Base-by-base conservation (phyloP, 2,113 vertebrate species). In the Pedetes capensis region DNA sequence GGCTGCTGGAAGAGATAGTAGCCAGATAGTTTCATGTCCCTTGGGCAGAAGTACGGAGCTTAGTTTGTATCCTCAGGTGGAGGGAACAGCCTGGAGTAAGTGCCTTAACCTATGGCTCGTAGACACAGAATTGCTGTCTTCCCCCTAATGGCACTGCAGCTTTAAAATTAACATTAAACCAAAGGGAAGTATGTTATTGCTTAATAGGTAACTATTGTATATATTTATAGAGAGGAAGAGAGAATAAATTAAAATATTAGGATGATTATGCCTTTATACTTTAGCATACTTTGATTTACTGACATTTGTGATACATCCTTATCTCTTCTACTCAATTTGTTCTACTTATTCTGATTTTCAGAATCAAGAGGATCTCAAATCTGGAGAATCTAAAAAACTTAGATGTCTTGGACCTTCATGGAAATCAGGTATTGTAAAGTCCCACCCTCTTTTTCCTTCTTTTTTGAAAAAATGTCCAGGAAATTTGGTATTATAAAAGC, bases 351-450 rank as follows among this genome's bases (percentile, higher is more conserved):
- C 53, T 95, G n/a, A 69, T 91, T 98, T 98, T 84, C 97, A 99
- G 99, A 98, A 99, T 99, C 96, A 98, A 98, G 96, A 99, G 98
- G 95, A 99, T 99, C 79, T 98, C 98, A 92, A 98, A 98, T 96
- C 96, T 99, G 97, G 99, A 99, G 63, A 98, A 96, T 85, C 97
- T 99, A 84, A 98, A 97, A 96, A 99, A 98, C 96, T 99, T 99
- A 47, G 99, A 99, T 95, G 98, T 99, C 74, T 98, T 99, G 98
- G 99, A 99, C 96, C 98, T 99, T 69, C 99, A 99, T 96, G 99
- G 98, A 96, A 99, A 99, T 98, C 99, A 99, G 99, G 99, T 99
- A 98, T 85, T 14, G n/a, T 81, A 78, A 84, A 93, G 8, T n/a
- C n/a, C n/a, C n/a, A n/a, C n/a, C n/a, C n/a, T n/a, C n/a, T n/a